A percentile compares a stretch with the other conserved stretches of the same genome.
These are phyloP conservation scores for Cryptoleucopteryx plumbea DNA, from an alignment of 2,113 vertebrate genomes.

Conservation along the genomic window DNA sequence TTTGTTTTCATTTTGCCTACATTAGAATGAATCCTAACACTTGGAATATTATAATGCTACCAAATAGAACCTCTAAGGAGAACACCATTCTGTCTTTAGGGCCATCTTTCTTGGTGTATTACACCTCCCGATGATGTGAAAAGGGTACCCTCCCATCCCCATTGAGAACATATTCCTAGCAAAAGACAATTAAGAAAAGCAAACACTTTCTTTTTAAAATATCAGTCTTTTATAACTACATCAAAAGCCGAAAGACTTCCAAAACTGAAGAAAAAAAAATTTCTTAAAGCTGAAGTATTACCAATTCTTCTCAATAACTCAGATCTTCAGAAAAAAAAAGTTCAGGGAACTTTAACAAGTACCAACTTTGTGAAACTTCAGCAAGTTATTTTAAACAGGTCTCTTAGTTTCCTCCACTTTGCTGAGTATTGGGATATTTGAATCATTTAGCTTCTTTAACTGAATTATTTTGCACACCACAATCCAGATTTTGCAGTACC, in stretches of 20 bases:
- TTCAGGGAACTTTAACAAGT: not conserved
- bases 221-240: not conserved
- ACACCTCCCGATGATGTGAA: not conserved
- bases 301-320: not conserved
- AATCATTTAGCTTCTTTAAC: constrained; percentile 25
- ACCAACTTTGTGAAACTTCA: constrained; percentile 27
- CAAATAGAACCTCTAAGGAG: not conserved
- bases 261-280: not conserved
- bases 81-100: not conserved
- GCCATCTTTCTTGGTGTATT: not conserved
- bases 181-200: not conserved
- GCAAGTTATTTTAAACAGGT: constrained; percentile 31
- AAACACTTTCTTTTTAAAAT: not conserved
- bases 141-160: not conserved
- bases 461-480: constrained; percentile 9
- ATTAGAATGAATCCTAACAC: not conserved
- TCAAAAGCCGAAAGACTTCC: not conserved
- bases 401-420: not conserved
- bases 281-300: not conserved
- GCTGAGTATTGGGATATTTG: constrained; percentile 47
- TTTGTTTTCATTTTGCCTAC: not conserved
- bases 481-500: constrained; percentile 26
- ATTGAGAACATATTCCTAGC: not conserved
- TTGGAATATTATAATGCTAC: not conserved
- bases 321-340: not conserved